Evolutionary conservation across 1,140 invertebrate genomes (phyloP).

Genomic region (Maconellicoccus hirsutus): DNA sequence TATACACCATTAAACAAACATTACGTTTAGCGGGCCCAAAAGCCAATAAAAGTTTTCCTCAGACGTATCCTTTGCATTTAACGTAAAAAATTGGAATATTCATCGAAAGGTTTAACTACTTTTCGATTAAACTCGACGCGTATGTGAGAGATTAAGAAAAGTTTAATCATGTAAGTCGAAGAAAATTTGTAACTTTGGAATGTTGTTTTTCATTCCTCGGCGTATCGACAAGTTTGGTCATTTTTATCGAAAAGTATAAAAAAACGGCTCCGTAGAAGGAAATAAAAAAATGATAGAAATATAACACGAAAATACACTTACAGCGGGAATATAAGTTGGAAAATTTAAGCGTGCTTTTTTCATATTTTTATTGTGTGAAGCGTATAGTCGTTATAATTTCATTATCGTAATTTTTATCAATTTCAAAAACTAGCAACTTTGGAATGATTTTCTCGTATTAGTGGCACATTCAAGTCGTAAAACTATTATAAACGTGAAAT

Average conservation of each 20-base stretch:
- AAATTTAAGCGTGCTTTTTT: not conserved
- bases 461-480: too few species aligned
- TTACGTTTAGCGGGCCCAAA: not conserved
- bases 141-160: not conserved
- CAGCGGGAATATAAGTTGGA: not conserved
- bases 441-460: too few species aligned
- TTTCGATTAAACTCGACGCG: not conserved
- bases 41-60: not conserved
- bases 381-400: not conserved
- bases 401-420: not conserved
- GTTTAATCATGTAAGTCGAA: not conserved
- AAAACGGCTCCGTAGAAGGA: not conserved
- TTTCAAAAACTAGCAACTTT: too few species aligned
- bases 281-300: not conserved
- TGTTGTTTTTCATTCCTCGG: not conserved
- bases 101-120: not conserved
- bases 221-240: not conserved
- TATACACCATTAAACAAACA: constrained; percentile 1
- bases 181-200: not conserved
- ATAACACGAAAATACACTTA: constrained; percentile 5
- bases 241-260: not conserved
- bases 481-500: too few species aligned
- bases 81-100: not conserved
- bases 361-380: not conserved
- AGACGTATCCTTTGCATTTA: not conserved